Base-by-base conservation (phyloP, 2,888 invertebrate species). In the Baronia brevicornis region DNA sequence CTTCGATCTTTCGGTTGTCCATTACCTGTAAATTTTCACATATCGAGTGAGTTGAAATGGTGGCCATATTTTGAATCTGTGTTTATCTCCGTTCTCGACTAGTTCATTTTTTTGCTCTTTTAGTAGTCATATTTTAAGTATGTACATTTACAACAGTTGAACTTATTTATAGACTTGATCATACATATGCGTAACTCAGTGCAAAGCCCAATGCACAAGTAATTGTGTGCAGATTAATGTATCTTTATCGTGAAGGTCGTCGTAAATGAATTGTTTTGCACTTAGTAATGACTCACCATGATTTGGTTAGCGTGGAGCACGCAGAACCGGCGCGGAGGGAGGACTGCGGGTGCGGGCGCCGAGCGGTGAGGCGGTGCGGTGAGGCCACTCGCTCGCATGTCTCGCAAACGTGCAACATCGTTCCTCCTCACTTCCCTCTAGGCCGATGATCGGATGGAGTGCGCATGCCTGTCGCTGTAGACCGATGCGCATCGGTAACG, bases 271-370 rank as follows among this genome's bases (percentile, higher is more conserved):
- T 75, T 70, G 75, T 69, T 79, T 78, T 64, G 73, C 75, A 73
- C 66, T 68, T 60, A 59, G 63, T 47, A 64, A 63, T 82, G 82
- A 84, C 84, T 84, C 84, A 84, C 84, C 84, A 84, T 84, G 74
- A 62, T 80, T 79, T 74, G 74, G 77, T 65, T 70, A 61, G 62
- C 60, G 75, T 62, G 67, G 61, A 72, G 82, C 73, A 79, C 71
- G 61, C 71, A 60, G 68, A 69, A 64, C 71, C 73, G 72, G 70
- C 78, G 79, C 79, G 77, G 66, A 64, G 70, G 68, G 72, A 65
- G 77, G 64, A 79, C 79, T 78, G 79, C 64, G 73, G 77, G 70
- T 54, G 70, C 59, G 73, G 68, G 75, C 59, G 71, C 71, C 57
- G 72, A 60, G 66, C 69, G 46, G 55, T 48, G 54, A 48, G 57